phyloP scores from a whole-genome alignment of 2,113 vertebrate species.

The Chunga burmeisteri region DNA sequence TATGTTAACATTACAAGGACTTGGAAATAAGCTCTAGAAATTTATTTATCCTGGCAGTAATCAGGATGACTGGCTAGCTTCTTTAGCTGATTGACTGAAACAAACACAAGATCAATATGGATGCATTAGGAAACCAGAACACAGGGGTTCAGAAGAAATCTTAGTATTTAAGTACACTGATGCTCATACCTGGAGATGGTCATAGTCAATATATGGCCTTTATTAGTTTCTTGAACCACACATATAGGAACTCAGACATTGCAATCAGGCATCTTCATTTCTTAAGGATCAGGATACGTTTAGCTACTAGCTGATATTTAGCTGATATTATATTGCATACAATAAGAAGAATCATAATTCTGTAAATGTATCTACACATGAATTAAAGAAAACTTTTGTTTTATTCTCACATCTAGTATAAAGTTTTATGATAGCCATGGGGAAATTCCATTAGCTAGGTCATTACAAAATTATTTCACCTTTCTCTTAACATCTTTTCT shows the following conservation, averaged over 20 bases:
- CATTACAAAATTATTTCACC: not conserved
- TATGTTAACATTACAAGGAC: not conserved
- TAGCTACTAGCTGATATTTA: not conserved
- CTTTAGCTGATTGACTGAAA: conserved; percentile 21
- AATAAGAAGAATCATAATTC: not conserved
- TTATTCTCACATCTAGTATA: not conserved
- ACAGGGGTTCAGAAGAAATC: not conserved
- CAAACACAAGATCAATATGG: not conserved
- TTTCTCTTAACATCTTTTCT: not conserved
- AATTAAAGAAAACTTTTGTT: not conserved
- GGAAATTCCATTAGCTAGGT: not conserved
- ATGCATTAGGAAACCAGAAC: not conserved
- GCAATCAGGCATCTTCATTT: not conserved
- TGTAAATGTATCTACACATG: not conserved
- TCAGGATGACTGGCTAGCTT: conserved; percentile 8
- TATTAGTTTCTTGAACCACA: not conserved
- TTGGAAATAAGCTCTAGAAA: conserved; percentile 35
- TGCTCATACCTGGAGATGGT: not conserved
- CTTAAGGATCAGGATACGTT: not conserved
- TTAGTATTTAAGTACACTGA: not conserved
- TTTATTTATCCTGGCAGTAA: conserved; percentile 51
- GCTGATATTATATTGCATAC: not conserved
- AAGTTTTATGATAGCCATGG: not conserved
- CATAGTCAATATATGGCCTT: not conserved
- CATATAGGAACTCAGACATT: not conserved